Base-by-base conservation (phyloP, 2,888 invertebrate genomes). In the Ormia ochracea region DNA sequence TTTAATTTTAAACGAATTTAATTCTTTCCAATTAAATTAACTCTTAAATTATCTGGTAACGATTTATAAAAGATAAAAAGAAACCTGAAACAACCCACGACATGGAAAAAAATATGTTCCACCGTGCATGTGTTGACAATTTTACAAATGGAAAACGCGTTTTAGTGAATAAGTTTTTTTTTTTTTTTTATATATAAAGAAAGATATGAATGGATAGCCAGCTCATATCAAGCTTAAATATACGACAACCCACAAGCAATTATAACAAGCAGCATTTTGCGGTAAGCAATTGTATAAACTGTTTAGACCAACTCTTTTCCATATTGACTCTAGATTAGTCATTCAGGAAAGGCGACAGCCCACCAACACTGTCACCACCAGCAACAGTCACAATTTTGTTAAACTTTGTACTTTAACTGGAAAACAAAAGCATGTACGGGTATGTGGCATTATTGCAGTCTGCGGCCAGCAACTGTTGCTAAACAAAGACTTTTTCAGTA, bases 271-370 rank as follows among this genome's bases (percentile, higher is more conserved):
- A 61, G 7, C 36, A 36, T 58, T 38, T 65, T 45, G 31, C 58
- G 73, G 58, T 56, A 56, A 65, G 43, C 61, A 72, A 66, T 41
- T 74, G 73, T 45, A 17, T 12, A 61, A 43, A 41, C 48, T 33
- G 45, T 28, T 63, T 41, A 66, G 66, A 74, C 66, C 66, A 74
- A 38, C 74, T 59, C 52, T 41, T 58, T n/a, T 31, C 23, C 41
- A 10, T 73, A 65, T 56, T 74, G 56, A 17, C 19, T 26, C 21
- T 28, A 50, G 74, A 74, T 74, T 74, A 74, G 74, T 74, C 74
- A 74, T 33, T 58, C 45, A 14, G 23, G 17, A 19, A 10, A 12
- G 52, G n/a, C n/a, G 23, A 14, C 10, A 36, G 17, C 1, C 66
- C 66, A 66, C 74, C 74, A 66, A 58, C 65, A 66, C 58, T 4